Base-by-base conservation (phyloP, 2,888 invertebrate genomes). In the Plebejus argus region DNA sequence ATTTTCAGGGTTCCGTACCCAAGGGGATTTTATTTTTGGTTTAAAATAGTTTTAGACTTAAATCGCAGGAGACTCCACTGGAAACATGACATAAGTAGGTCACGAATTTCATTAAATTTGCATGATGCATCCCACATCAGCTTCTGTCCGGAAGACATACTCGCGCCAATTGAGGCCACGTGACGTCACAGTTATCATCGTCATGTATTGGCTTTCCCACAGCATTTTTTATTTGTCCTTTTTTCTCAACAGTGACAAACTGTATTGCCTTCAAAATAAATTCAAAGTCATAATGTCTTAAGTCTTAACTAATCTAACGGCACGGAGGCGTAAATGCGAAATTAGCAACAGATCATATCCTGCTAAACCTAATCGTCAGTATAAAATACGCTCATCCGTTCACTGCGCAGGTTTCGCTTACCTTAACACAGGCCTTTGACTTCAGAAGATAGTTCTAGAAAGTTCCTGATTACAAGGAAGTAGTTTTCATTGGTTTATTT, bases 341-440 rank as follows among this genome's bases (percentile, higher is more conserved):
- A 66, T 33, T 66, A 66, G 15, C 66, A 66, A 66, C 66, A 66
- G 66, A 66, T 66, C 66, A 66, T 66, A 28, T 28, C 66, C 66
- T 66, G 66, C 28, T 66, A 15, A 66, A 66, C 15, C 66, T 66
- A 66, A 66, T 66, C 66, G 66, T 66, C 66, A 66, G 66, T 66
- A 12, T 33, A 66, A 61, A 66, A 28, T 66, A 66, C 12, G 15
- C 18, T 66, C 28, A 66, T 66, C 66, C 66, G 66, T 33, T 66
- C 12, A 12, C 61, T 28, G 23, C 66, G 8, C 76, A 12, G 8
- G 76, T 58, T 33, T 76, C 45, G 23, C 20, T 20, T 35, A 66
- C 66, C 66, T 66, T 28, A 66, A 66, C 66, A 66, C 15, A 28
- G 66, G 15, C 28, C 66, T 61, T 61, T 61, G 61, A 66, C 66